Base-by-base conservation (phyloP, 2,888 invertebrate genomes). In the Sphaerolaimus hirsutus region DNA sequence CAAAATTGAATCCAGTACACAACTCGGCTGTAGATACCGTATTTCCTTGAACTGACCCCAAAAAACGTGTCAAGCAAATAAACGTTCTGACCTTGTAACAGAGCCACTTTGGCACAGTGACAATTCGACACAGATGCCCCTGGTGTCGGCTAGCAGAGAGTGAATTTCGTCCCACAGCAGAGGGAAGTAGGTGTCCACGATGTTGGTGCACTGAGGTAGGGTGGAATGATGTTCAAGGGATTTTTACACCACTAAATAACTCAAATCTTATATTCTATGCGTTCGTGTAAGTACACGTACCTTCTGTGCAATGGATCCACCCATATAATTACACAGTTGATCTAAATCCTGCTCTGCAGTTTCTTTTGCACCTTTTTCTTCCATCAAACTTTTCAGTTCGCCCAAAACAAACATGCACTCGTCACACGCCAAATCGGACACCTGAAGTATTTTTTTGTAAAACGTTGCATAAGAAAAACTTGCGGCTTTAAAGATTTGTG, bases 331-430 rank as follows among this genome's bases (percentile, higher is more conserved):
- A 17, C 40, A 40, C 40, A 23, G 7, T 24, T 22, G 22, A 19
- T 40, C 23, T 24, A 40, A 24, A n/a, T n/a, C n/a, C n/a, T n/a
- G n/a, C n/a, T n/a, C 27, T 40, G 1, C 22, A 17, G n/a, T 24
- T 36, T 50, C 49, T 49, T 57, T 58, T 32, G 50, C 48, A 37
- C 55, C 46, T 44, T 53, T 51, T 48, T 58, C 52, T 41, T 55
- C 56, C 23, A 60, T 48, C 40, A 53, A 49, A 19, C 48, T 41
- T 46, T 54, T 54, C 44, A 60, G 42, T 51, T 60, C 60, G 46
- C 52, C 52, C 44, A 56, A 54, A 29, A 56, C 60, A 48, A 60
- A 55, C 49, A 58, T 55, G 50, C 60, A 60, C 48, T 60, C 59
- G 43, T 60, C 59, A 43, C 60, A 60, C 26, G 58, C 51, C 44